These are phyloP conservation scores for Cyprinodon tularosa DNA, from an alignment of 2,113 vertebrate species.

Conservation along the genomic window DNA sequence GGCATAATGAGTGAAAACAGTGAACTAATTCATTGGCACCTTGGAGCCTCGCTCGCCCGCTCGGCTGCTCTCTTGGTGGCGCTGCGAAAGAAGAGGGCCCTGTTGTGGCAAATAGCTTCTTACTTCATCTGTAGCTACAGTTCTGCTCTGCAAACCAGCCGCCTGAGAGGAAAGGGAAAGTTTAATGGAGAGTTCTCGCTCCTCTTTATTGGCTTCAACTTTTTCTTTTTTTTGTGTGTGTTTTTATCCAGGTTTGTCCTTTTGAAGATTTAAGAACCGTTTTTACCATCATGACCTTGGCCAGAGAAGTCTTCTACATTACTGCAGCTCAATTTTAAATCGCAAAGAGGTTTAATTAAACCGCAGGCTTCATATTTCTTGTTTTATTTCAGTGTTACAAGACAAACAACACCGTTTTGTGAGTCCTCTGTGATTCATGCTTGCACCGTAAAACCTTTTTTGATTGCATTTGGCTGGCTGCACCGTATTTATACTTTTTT, in stretches of 20 bases:
- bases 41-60: conserved; percentile 21
- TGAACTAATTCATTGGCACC: conserved; percentile 72
- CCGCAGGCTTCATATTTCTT: conserved; percentile 29
- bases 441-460: conserved; percentile 38
- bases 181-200: conserved; percentile 31
- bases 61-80: conserved; percentile 65
- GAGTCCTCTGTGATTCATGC: conserved; percentile 49
- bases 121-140: conserved; percentile 53
- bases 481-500: neutral
- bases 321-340: conserved; percentile 43
- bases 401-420: conserved; percentile 38
- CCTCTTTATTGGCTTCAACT: conserved; percentile 65
- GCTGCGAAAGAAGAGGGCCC: conserved; percentile 42
- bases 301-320: conserved; percentile 42
- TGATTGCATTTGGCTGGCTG: conserved; percentile 44
- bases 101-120: conserved; percentile 45
- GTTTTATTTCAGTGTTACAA: conserved; percentile 38
- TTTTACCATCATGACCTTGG: conserved; percentile 49
- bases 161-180: conserved; percentile 21
- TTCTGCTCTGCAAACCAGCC: conserved; percentile 34
- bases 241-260: conserved; percentile 56
- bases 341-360: conserved; percentile 55
- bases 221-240: conserved; percentile 32
- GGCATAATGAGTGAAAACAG: conserved; percentile 74
- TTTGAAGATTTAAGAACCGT: conserved; percentile 51